Conservation (phyloP, 2,888 invertebrate species). For the Agelastica alni region DNA sequence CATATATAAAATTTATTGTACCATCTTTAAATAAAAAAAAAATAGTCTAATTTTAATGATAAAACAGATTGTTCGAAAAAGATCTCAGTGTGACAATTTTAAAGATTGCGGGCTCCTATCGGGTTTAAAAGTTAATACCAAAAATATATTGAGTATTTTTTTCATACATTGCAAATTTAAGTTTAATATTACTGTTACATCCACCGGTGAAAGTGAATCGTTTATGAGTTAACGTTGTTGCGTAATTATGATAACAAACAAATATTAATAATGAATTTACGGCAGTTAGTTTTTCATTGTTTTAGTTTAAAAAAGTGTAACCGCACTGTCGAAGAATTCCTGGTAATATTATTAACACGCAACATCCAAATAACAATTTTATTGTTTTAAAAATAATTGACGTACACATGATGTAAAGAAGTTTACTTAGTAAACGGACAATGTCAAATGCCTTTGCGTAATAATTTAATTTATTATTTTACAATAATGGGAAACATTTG, state of each 20-base stretch:
- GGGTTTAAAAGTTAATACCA: too few species aligned
- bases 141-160: too few species aligned
- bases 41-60: too few species aligned
- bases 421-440: neutral
- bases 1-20: too few species aligned
- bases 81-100: too few species aligned
- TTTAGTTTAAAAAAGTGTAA: slow-evolving; percentile 20
- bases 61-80: too few species aligned
- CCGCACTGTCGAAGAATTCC: slow-evolving; percentile 10
- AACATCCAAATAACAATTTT: slow-evolving; percentile 11
- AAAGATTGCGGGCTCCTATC: too few species aligned
- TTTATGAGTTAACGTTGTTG: slow-evolving; percentile 1
- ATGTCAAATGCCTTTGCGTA: neutral
- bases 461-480: slow-evolving; percentile 1
- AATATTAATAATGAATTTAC: slow-evolving; percentile 17
- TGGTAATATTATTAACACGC: slow-evolving; percentile 3
- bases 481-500: too few species aligned
- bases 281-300: slow-evolving; percentile 15
- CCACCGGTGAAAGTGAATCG: slow-evolving; percentile 13
- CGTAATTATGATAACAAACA: slow-evolving; percentile 11
- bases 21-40: too few species aligned
- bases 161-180: too few species aligned
- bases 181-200: too few species aligned
- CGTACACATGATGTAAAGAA: too few species aligned
- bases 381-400: slow-evolving; percentile 1